Evolutionary conservation across 1,140 invertebrate species (phyloP), one percentile per base, ranked within the genome.

Genomic region (Tyrophagus putrescentiae): DNA sequence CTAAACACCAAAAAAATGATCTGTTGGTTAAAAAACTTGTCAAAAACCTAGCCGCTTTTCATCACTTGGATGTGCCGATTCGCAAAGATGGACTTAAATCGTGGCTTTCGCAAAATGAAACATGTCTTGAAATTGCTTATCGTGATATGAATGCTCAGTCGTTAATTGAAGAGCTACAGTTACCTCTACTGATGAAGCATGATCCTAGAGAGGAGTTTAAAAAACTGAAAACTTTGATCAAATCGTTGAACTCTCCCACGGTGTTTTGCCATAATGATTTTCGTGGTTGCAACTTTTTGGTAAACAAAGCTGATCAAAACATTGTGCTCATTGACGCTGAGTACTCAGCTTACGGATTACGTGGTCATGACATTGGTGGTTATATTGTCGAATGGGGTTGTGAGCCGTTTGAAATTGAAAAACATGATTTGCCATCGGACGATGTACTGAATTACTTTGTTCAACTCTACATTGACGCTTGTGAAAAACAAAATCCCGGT

Each of bases 281-380:
- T 39, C 36, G 36, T 13, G 13, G 13, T 13, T 13, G 13, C 13
- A 52, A 52, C 18, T 13, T 52, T 13, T 31, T 52, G n/a, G 48
- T 52, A 13, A 27, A 13, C 18, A 18, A 52, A 31, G 13, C n/a
- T 31, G 42, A 52, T 52, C n/a, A 48, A 52, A 48, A 52, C 13
- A 52, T 52, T 16, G 13, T 27, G 48, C n/a, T 52, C 13, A 18
- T 52, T 18, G 48, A 52, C 36, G 13, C 36, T 52, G 48, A 52
- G 48, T 52, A 52, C 42, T 52, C 48, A 18, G 42, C 48, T 16
- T 52, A 27, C 36, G n/a, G n/a, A 16, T 52, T 16, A 16, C n/a
- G 48, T 27, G 48, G 13, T 18, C 36, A 52, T 18, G 48, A 52
- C 48, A 52, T 52, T 13, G n/a, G 13, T 13, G 36, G 13, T 16